Percentiles rank a stretch among this genome's conserved stretches.
Evolutionary conservation across 2,888 invertebrate species (phyloP).

Genomic region (Mimachlamys varia): DNA sequence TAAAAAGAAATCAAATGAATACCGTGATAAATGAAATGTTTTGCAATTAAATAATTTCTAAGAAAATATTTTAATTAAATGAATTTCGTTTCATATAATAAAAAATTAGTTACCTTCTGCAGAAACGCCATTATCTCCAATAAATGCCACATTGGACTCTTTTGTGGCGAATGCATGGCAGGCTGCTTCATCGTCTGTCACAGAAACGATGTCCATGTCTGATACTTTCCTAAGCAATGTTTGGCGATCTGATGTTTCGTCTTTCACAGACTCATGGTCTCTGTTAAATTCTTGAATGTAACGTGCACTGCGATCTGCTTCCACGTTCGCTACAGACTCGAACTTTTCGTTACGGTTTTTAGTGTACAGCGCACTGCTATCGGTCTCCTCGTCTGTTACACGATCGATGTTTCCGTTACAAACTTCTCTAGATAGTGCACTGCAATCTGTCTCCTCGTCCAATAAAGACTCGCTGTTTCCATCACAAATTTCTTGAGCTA

Average conservation of each 20-base stretch:
- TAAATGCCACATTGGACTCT: background rate
- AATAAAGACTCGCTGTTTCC: no score
- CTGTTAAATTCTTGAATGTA: background rate
- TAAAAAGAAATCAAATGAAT: background rate
- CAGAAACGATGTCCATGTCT: no score
- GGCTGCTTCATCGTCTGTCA: background rate
- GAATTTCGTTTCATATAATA: no score
- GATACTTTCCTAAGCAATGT: no score
- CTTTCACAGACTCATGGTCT: background rate
- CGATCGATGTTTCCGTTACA: background rate
- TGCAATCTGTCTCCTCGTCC: background rate
- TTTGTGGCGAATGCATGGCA: background rate
- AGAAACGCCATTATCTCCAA: background rate
- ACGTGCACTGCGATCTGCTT: background rate
- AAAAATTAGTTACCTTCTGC: background rate
- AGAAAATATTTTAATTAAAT: no score
- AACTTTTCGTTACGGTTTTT: background rate
- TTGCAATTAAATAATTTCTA: no score
- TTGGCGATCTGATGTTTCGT: background rate
- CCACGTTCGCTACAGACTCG: background rate
- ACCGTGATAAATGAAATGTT: no score
- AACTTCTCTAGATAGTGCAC: background rate
- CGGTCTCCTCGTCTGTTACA: background rate
- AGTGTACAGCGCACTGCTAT: background rate
- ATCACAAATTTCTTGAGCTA: background rate